Conservation (phyloP, 2,888 invertebrate species). For the Ptychoptera contaminata region DNA sequence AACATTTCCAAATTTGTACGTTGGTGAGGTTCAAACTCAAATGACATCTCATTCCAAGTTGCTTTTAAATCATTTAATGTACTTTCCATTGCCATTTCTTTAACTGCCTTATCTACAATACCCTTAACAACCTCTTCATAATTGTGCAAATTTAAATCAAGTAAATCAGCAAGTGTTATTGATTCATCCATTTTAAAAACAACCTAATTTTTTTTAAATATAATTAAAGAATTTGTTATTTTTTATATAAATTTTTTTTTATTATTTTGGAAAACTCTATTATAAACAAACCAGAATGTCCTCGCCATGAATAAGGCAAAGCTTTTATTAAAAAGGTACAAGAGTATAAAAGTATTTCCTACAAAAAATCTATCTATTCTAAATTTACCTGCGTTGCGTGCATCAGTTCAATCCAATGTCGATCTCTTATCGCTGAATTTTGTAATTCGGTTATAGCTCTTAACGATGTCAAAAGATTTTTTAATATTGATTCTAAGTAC, state of each 20-base stretch:
- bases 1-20: constrained; percentile 62
- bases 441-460: constrained; percentile 87
- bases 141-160: constrained; percentile 75
- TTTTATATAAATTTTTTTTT: no score
- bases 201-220: constrained; percentile 11
- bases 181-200: constrained; percentile 13
- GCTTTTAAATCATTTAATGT: constrained; percentile 70
- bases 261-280: no score
- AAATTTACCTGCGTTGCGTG: constrained; percentile 65
- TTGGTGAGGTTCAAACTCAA: constrained; percentile 61
- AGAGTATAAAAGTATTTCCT: neutral
- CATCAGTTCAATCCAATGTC: constrained; percentile 94
- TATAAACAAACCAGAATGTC: neutral
- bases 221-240: neutral
- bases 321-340: no score
- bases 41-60: constrained; percentile 73
- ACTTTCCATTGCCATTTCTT: constrained; percentile 92
- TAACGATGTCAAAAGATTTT: constrained; percentile 85
- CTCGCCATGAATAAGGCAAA: no score
- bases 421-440: constrained; percentile 84
- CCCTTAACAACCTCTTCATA: constrained; percentile 91
- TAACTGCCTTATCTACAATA: constrained; percentile 90
- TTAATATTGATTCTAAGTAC: constrained; percentile 64
- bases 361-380: neutral
- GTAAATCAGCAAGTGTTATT: constrained; percentile 73